Conservation (phyloP, 2,113 vertebrate species). For the Hemiscyllium ocellatum region DNA sequence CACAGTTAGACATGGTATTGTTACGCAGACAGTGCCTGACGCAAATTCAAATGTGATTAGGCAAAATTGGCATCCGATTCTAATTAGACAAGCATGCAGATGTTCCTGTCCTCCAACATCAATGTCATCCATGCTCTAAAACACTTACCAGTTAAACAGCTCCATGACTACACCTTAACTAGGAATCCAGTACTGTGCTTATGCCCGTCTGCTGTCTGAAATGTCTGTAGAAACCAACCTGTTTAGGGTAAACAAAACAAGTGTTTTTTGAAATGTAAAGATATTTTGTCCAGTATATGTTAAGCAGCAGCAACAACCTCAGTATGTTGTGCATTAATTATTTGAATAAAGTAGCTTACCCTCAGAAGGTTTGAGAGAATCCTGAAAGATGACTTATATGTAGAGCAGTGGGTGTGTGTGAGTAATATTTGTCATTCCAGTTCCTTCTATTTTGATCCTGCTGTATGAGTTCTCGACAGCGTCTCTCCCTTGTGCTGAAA, state of each 20-base stretch:
- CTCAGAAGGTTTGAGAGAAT: not conserved
- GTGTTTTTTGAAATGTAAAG: not conserved
- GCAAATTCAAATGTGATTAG: not conserved
- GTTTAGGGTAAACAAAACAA: not conserved
- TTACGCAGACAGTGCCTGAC: not conserved
- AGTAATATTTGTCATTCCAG: not conserved
- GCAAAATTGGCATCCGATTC: not conserved
- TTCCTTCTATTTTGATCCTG: constrained; percentile 6
- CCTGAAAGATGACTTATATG: not conserved
- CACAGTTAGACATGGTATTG: not conserved
- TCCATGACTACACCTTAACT: not conserved
- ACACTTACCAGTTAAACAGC: not conserved
- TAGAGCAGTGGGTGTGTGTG: not conserved
- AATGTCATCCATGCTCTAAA: not conserved
- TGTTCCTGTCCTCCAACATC: not conserved
- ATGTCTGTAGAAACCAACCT: not conserved
- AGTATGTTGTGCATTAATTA: not conserved
- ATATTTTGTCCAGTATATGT: not conserved
- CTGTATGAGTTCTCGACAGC: not conserved
- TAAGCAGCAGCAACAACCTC: not conserved
- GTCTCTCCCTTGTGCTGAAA: not conserved
- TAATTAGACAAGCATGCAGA: not conserved
- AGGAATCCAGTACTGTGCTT: not conserved
- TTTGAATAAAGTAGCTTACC: not conserved
- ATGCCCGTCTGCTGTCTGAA: not conserved